Percentiles rank a stretch among this genome's conserved stretches.
These are phyloP conservation scores for Micoletzkya japonica DNA, from an alignment of 2,888 invertebrate genomes.

Conservation along the genomic window DNA sequence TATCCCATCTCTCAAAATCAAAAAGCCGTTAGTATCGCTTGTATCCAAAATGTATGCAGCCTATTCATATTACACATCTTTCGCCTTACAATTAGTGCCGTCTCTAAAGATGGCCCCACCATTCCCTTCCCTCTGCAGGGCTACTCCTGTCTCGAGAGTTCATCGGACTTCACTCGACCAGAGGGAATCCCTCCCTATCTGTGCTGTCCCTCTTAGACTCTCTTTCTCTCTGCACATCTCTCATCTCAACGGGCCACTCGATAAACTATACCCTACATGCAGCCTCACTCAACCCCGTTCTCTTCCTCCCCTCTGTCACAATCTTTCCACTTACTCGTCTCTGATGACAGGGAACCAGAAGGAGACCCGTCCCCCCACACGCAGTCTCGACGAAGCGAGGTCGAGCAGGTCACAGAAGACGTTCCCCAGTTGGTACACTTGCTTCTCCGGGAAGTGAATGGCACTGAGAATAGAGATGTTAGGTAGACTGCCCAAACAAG, in stretches of 20 bases:
- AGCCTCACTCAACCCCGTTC: too few relatives aligned
- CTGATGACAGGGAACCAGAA: constrained; percentile 92
- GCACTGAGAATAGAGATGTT: constrained; percentile 56
- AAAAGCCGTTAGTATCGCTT: too few relatives aligned
- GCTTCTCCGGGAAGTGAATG: constrained; percentile 69
- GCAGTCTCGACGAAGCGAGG: constrained; percentile 80
- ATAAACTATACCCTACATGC: not conserved
- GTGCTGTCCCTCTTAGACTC: constrained; percentile 6
- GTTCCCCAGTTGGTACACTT: constrained; percentile 81
- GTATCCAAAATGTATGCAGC: too few relatives aligned
- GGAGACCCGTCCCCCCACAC: constrained; percentile 79
- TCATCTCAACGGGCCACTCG: not conserved
- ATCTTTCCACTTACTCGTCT: constrained; percentile 68
- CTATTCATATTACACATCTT: too few relatives aligned
- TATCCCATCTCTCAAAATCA: too few relatives aligned
- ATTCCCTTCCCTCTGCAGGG: not conserved
- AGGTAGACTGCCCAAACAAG: too few relatives aligned
- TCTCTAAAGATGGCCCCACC: not conserved
- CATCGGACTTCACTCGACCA: constrained; percentile 21
- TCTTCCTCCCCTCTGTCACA: not conserved
- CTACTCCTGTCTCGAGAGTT: constrained; percentile 21
- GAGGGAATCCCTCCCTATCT: constrained; percentile 6
- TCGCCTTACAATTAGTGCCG: too few relatives aligned
- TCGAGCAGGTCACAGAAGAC: constrained; percentile 81
- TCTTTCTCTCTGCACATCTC: not conserved